These are phyloP conservation scores for Eremobia ochroleuca DNA, from an alignment of 2,888 invertebrate genomes.

Conservation along the genomic window DNA sequence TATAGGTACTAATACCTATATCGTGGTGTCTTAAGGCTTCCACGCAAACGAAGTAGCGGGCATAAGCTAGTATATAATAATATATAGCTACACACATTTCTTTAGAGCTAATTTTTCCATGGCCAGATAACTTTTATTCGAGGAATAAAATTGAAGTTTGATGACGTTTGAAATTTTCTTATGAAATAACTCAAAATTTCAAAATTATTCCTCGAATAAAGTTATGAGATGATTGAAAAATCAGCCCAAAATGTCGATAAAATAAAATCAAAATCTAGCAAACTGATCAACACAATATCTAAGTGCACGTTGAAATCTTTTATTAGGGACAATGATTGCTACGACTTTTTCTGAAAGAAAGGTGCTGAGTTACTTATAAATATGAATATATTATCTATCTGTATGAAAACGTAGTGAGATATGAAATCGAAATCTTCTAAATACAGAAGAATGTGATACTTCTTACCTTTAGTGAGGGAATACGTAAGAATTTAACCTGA, in stretches of 20 bases:
- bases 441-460: not conserved
- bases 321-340: constrained; percentile 7
- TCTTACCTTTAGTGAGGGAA: not conserved
- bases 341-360: not conserved
- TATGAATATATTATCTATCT: not conserved
- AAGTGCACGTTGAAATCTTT: constrained; percentile 51
- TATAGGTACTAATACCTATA: too few relatives aligned
- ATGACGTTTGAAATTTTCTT: too few relatives aligned
- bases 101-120: too few relatives aligned
- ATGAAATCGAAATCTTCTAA: not conserved
- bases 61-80: too few relatives aligned
- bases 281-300: not conserved
- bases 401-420: not conserved
- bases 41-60: too few relatives aligned
- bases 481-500: not conserved
- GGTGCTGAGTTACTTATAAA: not conserved
- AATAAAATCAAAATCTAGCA: not conserved
- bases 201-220: too few relatives aligned
- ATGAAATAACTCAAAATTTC: too few relatives aligned
- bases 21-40: too few relatives aligned
- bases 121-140: too few relatives aligned
- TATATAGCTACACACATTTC: too few relatives aligned
- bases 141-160: too few relatives aligned
- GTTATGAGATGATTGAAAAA: too few relatives aligned
- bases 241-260: not conserved